phyloP scores from a whole-genome alignment of 2,113 vertebrate genomes.

The Oryzias celebensis region DNA sequence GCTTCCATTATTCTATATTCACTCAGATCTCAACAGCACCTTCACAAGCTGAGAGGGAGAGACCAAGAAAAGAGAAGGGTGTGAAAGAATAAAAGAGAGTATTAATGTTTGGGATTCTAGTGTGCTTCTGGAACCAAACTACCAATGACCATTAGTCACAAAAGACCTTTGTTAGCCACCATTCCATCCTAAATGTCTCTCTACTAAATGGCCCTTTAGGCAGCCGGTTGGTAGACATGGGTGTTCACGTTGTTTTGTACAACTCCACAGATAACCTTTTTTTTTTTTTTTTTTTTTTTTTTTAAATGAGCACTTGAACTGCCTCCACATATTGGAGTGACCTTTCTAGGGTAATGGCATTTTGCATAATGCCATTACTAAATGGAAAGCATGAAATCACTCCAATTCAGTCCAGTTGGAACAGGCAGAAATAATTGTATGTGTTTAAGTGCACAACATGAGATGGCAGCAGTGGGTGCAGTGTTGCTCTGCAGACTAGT shows the following conservation, averaged over 20 bases:
- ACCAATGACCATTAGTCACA: conserved; percentile 56
- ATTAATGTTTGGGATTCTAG: conserved; percentile 53
- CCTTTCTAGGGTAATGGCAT: conserved; percentile 74
- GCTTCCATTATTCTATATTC: conserved; percentile 66
- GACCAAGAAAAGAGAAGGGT: conserved; percentile 22
- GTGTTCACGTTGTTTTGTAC: conserved; percentile 50
- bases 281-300: not conserved
- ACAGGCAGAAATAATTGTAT: conserved; percentile 31
- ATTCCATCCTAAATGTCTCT: conserved; percentile 15
- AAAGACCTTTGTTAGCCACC: conserved; percentile 47
- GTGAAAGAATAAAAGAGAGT: conserved; percentile 39
- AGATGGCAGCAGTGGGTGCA: conserved; percentile 14
- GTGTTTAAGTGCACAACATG: conserved; percentile 1
- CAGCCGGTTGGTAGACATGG: conserved; percentile 24
- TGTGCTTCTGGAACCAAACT: conserved; percentile 52
- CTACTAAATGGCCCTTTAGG: conserved; percentile 44
- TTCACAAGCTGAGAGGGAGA: conserved; percentile 35
- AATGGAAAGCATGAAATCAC: conserved; percentile 76
- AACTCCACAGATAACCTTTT: conserved; percentile 49
- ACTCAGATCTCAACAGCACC: conserved; percentile 50
- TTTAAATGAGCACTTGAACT: conserved; percentile 64
- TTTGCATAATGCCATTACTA: conserved; percentile 77
- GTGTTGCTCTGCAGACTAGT: not conserved
- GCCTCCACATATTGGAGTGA: conserved; percentile 63
- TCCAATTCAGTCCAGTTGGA: conserved; percentile 59